Evolutionary conservation across 2,888 invertebrate species (phyloP).

Genomic region (Latrodectus elegans): DNA sequence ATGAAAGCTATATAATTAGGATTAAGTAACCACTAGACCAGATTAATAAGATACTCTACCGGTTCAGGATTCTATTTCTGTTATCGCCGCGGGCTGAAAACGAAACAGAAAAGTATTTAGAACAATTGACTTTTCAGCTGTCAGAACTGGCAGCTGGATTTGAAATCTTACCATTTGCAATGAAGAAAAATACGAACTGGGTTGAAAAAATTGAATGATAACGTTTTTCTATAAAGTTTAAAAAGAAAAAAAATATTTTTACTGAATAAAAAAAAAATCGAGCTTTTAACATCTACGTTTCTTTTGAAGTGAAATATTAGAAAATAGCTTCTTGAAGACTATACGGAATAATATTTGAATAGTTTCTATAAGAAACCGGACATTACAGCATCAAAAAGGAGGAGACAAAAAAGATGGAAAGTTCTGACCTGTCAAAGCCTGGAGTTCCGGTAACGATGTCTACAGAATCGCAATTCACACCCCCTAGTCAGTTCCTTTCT

Average conservation of each 20-base stretch:
- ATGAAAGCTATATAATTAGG: no score
- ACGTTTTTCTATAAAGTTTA: not conserved
- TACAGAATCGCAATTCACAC: not conserved
- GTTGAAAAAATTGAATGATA: not conserved
- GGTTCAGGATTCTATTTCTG: no score
- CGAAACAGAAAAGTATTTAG: not conserved
- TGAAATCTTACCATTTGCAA: not conserved
- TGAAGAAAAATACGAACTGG: not conserved
- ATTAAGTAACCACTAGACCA: no score
- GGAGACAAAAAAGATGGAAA: conserved; percentile 47
- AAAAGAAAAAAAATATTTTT: not conserved
- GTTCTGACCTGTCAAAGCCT: conserved; percentile 48
- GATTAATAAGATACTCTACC: no score
- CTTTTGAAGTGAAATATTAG: conserved; percentile 7
- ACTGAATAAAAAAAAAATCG: not conserved
- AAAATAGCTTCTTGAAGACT: not conserved
- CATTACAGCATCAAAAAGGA: conserved; percentile 52
- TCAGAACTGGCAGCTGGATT: not conserved
- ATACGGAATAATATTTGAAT: conserved; percentile 21
- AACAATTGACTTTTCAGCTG: not conserved
- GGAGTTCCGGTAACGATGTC: conserved; percentile 20
- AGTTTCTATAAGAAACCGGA: conserved; percentile 14
- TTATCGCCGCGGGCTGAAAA: no score
- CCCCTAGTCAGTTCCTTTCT: no score
- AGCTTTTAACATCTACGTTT: not conserved